Conservation (phyloP, 2,113 vertebrate species). For the Otolemur garnettii region DNA sequence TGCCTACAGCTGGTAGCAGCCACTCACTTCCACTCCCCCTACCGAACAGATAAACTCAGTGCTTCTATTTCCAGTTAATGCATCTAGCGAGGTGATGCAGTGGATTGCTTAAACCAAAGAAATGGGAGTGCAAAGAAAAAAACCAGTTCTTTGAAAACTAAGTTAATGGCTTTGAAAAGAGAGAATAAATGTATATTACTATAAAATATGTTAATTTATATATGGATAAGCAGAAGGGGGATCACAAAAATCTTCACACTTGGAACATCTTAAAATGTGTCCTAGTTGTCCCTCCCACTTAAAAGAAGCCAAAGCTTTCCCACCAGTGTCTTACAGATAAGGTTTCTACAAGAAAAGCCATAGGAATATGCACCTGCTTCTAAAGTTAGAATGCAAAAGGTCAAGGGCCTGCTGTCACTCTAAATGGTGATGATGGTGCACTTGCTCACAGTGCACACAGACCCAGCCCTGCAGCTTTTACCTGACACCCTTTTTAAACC, state of each 20-base stretch:
- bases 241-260: conserved; percentile 19
- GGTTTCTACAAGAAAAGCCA: neutral
- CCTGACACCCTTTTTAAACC: neutral
- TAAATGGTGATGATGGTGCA: accelerated
- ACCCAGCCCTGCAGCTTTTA: neutral
- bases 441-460: neutral
- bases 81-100: neutral
- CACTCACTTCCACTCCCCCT: neutral
- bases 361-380: neutral
- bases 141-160: conserved; percentile 11
- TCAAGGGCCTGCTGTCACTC: neutral
- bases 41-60: neutral
- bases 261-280: neutral
- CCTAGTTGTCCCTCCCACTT: conserved; percentile 38
- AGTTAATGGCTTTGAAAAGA: neutral
- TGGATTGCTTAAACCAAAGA: neutral
- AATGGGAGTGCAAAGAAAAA: conserved; percentile 31
- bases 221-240: neutral
- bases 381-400: neutral
- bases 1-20: neutral
- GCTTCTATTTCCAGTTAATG: neutral
- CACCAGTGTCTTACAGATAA: neutral
- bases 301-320: conserved; percentile 1
- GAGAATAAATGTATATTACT: neutral
- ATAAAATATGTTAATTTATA: conserved; percentile 42